Evolutionary conservation across 2,888 invertebrate species (phyloP).

Genomic region (Mythimna pallens): DNA sequence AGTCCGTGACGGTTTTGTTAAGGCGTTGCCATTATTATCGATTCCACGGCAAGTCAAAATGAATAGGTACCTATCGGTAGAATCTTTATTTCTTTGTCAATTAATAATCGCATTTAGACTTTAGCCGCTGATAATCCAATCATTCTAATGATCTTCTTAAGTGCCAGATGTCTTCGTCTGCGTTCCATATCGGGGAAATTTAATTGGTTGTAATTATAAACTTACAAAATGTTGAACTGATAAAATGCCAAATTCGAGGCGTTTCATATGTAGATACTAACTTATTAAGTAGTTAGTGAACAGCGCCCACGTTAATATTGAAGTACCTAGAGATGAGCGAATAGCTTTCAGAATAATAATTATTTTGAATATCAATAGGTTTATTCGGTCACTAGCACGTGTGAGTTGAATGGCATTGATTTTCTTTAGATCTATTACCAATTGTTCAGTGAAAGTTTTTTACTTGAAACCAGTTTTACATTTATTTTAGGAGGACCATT

Average conservation of each 20-base stretch:
- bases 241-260: slow-evolving; percentile 19
- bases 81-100: slow-evolving; percentile 70
- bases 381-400: slow-evolving; percentile 49
- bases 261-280: slow-evolving; percentile 28
- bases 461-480: neutral
- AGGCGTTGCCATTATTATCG: slow-evolving; percentile 77
- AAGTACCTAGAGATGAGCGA: slow-evolving; percentile 35
- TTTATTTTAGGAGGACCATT: neutral
- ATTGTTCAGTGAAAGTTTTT: neutral
- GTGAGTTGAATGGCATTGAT: slow-evolving; percentile 46
- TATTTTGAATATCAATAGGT: slow-evolving; percentile 54
- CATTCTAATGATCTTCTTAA: slow-evolving; percentile 60
- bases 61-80: slow-evolving; percentile 61
- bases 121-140: slow-evolving; percentile 63
- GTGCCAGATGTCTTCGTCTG: slow-evolving; percentile 54
- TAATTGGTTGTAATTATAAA: slow-evolving; percentile 51
- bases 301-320: slow-evolving; percentile 40
- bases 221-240: slow-evolving; percentile 15
- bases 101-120: slow-evolving; percentile 68
- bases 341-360: slow-evolving; percentile 52
- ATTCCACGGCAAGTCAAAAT: slow-evolving; percentile 76
- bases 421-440: slow-evolving; percentile 14
- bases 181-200: slow-evolving; percentile 44
- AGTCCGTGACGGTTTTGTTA: slow-evolving; percentile 76
- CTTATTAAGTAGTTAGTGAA: slow-evolving; percentile 22